Evolutionary conservation across 2,113 vertebrate species (phyloP), one percentile per base, ranked within the genome.

Genomic region (Heterotilapia buettikoferi): DNA sequence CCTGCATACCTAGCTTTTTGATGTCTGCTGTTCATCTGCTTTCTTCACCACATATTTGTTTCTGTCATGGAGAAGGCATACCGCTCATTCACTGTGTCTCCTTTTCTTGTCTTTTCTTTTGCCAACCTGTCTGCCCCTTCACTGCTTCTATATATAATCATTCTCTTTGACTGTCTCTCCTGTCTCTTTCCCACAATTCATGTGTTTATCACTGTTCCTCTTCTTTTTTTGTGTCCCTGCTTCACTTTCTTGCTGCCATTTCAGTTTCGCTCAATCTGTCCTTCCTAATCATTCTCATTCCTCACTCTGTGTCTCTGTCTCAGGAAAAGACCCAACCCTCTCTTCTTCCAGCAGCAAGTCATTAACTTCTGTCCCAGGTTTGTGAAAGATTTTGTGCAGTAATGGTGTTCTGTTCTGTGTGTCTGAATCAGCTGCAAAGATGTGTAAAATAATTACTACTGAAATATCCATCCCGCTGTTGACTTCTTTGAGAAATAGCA

Each of bases 341-440:
- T 84, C 40, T 85, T 80, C 88, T 89, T 76, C 54, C 73, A 89
- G 79, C 71, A 84, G 88, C 79, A 90, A 86, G 93, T 93, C 90
- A 93, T 94, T 93, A 92, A 88, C 87, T 92, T 90, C 82, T 54
- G 86, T 92, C 71, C 52, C 10, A 53, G 81, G 85, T 88, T 86
- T 86, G 26, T 86, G 90, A 90, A 87, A 92, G 71, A 88, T 88
- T 89, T 86, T 81, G 73, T 87, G 85, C 86, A 29, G 83, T 89
- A 92, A 93, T 93, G 83, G 83, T 68, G 82, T 89, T 93, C 79
- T 85, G 61, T 83, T 90, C 73, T 59, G 50, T 84, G 59, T 38
- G 56, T 82, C 90, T 83, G 86, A 92, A 84, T 90, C 82, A 90
- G 81, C 92, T 66, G 68, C 79, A 73, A 79, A 90, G 76, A 86